Percentiles rank a stretch among this genome's conserved stretches.
phyloP scores from a whole-genome alignment of 2,113 vertebrate genomes.

The Pachyramphus minor region DNA sequence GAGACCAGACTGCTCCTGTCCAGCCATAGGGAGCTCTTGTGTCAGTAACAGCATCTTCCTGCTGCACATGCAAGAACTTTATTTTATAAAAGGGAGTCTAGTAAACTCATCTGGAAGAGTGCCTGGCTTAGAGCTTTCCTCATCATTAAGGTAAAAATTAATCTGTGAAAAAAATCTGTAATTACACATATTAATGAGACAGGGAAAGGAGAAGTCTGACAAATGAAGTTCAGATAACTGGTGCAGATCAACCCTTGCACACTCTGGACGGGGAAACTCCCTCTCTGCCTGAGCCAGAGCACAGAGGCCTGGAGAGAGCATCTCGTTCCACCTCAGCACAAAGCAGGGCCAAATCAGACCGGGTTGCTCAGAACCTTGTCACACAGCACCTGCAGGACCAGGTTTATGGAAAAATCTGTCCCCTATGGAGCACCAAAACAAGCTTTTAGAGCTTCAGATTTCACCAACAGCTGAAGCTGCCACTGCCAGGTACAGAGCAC shows the following conservation, averaged over 20 bases:
- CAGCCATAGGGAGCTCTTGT: not conserved
- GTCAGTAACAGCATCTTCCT: not conserved
- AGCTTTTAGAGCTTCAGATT: not conserved
- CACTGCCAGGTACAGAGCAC: not conserved
- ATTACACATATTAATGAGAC: not conserved
- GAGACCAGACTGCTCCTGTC: not conserved
- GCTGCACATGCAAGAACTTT: accelerated
- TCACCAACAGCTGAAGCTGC: not conserved
- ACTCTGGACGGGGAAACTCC: not conserved
- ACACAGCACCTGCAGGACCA: not conserved
- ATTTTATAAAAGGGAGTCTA: not conserved
- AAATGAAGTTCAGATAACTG: not conserved
- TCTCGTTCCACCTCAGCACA: not conserved
- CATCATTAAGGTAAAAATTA: not conserved
- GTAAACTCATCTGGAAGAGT: not conserved
- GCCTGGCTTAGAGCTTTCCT: not conserved
- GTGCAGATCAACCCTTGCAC: not conserved
- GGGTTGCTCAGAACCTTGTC: not conserved
- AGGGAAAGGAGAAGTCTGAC: not conserved
- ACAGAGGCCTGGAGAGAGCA: not conserved
- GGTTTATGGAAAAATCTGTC: not conserved
- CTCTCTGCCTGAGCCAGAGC: not conserved
- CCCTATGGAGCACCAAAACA: not conserved
- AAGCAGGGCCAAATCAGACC: not conserved
- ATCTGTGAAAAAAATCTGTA: not conserved